phyloP scores from a whole-genome alignment of 2,113 vertebrate species.

The Morphnarchus princeps region DNA sequence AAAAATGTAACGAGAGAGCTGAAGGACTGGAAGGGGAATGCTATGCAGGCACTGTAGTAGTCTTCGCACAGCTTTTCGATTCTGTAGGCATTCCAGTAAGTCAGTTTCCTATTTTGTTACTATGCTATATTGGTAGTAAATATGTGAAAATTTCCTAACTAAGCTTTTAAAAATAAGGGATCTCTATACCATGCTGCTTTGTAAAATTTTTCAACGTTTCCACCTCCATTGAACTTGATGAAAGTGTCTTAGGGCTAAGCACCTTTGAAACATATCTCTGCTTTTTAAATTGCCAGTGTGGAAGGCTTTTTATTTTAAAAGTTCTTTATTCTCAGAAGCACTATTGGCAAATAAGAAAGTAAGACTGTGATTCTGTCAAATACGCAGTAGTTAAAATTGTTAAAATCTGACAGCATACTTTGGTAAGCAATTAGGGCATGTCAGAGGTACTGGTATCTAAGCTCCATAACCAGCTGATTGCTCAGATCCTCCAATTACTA shows the following conservation, averaged over 20 bases:
- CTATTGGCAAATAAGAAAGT: neutral
- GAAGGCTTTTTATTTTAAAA: neutral
- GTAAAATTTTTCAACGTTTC: neutral
- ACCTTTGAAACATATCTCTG: neutral
- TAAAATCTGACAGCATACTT: neutral
- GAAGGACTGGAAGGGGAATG: neutral
- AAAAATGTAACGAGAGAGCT: neutral
- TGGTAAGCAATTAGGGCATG: neutral
- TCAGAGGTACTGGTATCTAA: neutral
- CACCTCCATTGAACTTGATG: neutral
- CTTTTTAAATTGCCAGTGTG: neutral
- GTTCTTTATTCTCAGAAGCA: neutral
- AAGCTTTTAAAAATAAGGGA: neutral
- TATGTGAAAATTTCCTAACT: neutral
- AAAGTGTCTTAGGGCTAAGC: neutral
- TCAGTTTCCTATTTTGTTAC: neutral
- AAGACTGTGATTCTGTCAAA: neutral
- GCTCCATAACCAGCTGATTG: neutral
- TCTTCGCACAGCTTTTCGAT: neutral
- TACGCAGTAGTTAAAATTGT: neutral
- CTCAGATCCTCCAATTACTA: neutral
- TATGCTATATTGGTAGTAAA: neutral
- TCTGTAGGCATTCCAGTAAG: neutral
- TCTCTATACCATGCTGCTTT: neutral
- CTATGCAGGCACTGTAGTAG: neutral